Conservation (phyloP, 2,888 invertebrate species). For the Drosophila ezoana region DNA sequence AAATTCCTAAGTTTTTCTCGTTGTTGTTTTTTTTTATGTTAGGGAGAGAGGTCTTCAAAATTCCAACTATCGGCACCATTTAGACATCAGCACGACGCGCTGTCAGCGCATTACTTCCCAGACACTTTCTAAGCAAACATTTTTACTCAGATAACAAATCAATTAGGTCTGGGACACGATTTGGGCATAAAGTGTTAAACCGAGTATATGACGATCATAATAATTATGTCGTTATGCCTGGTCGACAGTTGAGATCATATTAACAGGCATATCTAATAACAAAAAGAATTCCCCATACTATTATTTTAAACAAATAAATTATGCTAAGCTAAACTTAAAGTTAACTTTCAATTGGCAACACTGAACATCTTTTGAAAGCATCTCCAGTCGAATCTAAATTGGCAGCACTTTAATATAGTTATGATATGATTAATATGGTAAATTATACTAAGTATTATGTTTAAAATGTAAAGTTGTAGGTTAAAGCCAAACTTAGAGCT, state of each 20-base stretch:
- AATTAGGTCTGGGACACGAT: conserved; percentile 44
- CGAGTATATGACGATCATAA: conserved; percentile 29
- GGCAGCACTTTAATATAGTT: background rate
- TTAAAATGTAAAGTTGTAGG: background rate
- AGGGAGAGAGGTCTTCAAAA: conserved; percentile 13
- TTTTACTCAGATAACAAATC: conserved; percentile 47
- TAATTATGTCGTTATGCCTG: conserved; percentile 11
- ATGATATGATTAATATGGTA: no score
- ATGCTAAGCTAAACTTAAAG: background rate
- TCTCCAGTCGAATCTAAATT: background rate
- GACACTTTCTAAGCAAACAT: conserved; percentile 60
- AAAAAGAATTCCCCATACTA: background rate
- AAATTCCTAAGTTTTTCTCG: conserved; percentile 35
- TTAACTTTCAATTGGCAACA: background rate
- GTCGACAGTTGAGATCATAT: background rate
- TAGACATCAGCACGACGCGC: conserved; percentile 27
- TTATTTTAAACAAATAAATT: background rate
- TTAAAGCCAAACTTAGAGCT: background rate
- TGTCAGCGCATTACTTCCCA: conserved; percentile 38
- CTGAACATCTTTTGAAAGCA: background rate
- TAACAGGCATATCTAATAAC: background rate
- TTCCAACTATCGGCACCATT: conserved; percentile 19
- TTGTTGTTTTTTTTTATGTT: conserved; percentile 46
- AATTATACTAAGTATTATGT: background rate
- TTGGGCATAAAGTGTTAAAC: conserved; percentile 33